Percentiles rank a stretch among this genome's conserved stretches.
phyloP scores from a whole-genome alignment of 1,140 invertebrate genomes.

The Drosophila suzukii region DNA sequence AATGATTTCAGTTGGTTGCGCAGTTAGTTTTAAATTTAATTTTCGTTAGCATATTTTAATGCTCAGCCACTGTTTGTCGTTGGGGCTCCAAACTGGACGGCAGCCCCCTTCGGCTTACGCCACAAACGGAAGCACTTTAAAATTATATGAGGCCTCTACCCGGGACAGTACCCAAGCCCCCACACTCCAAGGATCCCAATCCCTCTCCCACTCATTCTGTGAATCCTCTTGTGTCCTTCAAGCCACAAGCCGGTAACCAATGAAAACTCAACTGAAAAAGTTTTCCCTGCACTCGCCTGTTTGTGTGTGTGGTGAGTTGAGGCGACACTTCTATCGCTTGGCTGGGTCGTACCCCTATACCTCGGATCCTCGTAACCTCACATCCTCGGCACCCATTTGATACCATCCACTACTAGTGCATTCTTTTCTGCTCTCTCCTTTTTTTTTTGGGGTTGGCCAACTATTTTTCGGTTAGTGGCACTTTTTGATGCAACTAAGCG shows the following conservation, averaged over 20 bases:
- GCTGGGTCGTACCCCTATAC: constrained; percentile 25
- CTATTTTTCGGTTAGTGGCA: constrained; percentile 78
- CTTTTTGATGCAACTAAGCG: constrained; percentile 80
- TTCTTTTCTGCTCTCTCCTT: constrained; percentile 17
- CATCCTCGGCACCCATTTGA: constrained; percentile 49
- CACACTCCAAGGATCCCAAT: not conserved
- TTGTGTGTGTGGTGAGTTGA: constrained; percentile 32
- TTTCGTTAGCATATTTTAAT: constrained; percentile 66
- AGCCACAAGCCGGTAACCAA: constrained; percentile 81
- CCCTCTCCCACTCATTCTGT: constrained; percentile 5
- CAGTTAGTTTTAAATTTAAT: constrained; percentile 73
- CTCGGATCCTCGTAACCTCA: constrained; percentile 6
- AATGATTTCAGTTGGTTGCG: constrained; percentile 44
- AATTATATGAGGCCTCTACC: constrained; percentile 76
- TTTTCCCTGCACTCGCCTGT: constrained; percentile 49
- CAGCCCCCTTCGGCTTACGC: constrained; percentile 36
- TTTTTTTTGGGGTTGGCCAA: constrained; percentile 55
- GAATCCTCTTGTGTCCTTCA: constrained; percentile 61
- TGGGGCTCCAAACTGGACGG: constrained; percentile 42
- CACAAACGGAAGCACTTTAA: constrained; percentile 83
- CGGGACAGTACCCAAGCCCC: constrained; percentile 3
- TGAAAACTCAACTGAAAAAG: constrained; percentile 79
- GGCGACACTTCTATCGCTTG: constrained; percentile 57
- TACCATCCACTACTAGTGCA: constrained; percentile 44
- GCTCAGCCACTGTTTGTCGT: constrained; percentile 70